These are phyloP conservation scores for Sebastes iracundus DNA, from an alignment of 2,797 vertebrate genomes.

Conservation along the genomic window DNA sequence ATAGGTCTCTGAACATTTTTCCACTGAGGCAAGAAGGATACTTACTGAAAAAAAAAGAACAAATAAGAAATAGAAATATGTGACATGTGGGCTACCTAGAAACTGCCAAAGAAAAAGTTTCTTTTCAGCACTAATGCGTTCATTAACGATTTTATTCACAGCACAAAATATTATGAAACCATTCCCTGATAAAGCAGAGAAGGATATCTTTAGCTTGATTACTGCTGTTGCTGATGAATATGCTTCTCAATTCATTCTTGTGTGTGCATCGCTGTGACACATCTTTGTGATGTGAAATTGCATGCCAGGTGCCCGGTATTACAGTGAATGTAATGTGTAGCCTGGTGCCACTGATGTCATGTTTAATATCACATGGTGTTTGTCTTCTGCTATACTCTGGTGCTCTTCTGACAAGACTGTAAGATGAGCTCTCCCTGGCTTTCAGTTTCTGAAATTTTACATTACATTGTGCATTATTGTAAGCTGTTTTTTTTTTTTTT, in stretches of 20 bases:
- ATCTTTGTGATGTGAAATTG: constrained; percentile 15
- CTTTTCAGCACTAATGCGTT: not conserved
- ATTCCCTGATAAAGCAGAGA: not conserved
- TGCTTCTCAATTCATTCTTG: not conserved
- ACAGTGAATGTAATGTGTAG: constrained; percentile 18
- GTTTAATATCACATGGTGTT: constrained; percentile 36
- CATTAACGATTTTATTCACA: not conserved
- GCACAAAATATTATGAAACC: not conserved
- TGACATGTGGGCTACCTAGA: not conserved
- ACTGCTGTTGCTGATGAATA: not conserved
- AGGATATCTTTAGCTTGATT: not conserved
- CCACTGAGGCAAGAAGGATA: not conserved
- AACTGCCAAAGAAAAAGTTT: not conserved
- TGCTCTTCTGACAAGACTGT: not conserved
- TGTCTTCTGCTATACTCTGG: constrained; percentile 11
- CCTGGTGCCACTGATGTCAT: constrained; percentile 27
- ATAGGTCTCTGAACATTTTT: not conserved
- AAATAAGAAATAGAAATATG: not conserved
- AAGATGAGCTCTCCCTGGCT: not conserved
- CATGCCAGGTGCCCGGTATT: constrained; percentile 2
- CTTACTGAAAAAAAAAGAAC: not conserved
- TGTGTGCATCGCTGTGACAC: not conserved
- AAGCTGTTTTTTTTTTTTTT: not conserved
- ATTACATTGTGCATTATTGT: not conserved
- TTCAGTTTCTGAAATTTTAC: not conserved